A percentile compares a stretch with the other conserved stretches of the same genome.
These are phyloP conservation scores for Papilio helenus DNA, from an alignment of 1,140 invertebrate species.

Conservation along the genomic window DNA sequence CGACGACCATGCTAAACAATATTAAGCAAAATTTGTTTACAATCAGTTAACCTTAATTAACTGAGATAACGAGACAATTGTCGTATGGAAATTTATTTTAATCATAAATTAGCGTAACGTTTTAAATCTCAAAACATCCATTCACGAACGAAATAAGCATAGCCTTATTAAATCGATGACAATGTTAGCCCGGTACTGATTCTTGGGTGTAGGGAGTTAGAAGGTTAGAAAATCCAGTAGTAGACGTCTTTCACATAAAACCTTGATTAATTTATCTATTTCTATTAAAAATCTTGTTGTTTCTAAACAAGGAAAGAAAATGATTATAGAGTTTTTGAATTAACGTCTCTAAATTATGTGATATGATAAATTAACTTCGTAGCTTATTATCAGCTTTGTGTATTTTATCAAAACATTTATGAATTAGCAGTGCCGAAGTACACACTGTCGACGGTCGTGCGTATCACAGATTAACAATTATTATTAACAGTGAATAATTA, in stretches of 20 bases:
- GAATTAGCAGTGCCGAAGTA: background rate
- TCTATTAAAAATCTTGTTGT: background rate
- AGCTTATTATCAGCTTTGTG: conserved; percentile 13
- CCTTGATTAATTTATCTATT: background rate
- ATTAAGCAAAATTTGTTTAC: too few species aligned
- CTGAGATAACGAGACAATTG: too few species aligned
- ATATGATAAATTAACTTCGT: background rate
- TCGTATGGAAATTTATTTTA: too few species aligned
- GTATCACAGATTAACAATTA: background rate
- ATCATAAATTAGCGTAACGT: too few species aligned
- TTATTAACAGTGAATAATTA: background rate
- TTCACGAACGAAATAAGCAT: background rate
- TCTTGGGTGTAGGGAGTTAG: background rate
- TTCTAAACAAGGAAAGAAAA: background rate
- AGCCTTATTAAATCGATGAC: background rate
- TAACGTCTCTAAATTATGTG: background rate
- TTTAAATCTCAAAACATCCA: too few species aligned
- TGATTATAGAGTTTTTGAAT: background rate
- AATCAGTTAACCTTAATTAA: too few species aligned
- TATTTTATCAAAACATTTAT: conserved; percentile 29
- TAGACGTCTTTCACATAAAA: background rate
- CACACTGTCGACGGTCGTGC: background rate
- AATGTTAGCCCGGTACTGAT: background rate
- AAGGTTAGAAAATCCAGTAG: background rate
- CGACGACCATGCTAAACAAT: too few species aligned